These are phyloP conservation scores for Limenitis camilla DNA, from an alignment of 2,888 invertebrate species.

Conservation along the genomic window DNA sequence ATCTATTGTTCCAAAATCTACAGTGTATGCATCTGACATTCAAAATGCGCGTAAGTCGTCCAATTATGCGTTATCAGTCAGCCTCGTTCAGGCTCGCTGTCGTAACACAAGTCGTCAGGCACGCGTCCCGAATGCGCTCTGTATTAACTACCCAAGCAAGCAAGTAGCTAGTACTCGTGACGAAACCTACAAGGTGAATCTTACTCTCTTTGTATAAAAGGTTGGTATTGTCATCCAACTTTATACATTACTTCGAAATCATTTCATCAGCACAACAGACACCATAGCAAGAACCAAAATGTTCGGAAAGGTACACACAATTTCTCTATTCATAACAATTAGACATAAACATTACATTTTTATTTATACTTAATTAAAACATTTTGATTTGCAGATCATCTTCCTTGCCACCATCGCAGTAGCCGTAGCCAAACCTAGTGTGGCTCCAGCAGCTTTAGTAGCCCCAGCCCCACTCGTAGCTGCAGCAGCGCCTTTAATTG, in stretches of 20 bases:
- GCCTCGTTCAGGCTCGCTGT: slow-evolving; percentile 37
- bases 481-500: slow-evolving; percentile 40
- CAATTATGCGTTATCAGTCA: slow-evolving; percentile 39
- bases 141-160: slow-evolving; percentile 28
- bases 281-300: slow-evolving; percentile 42
- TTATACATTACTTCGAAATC: slow-evolving; percentile 53
- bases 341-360: too few relatives aligned
- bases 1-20: neutral
- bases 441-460: slow-evolving; percentile 49
- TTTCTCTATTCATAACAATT: neutral
- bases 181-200: slow-evolving; percentile 72
- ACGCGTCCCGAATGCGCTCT: slow-evolving; percentile 52
- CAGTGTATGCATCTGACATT: slow-evolving; percentile 20
- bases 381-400: slow-evolving; percentile 42
- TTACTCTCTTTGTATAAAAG: slow-evolving; percentile 61
- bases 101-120: slow-evolving; percentile 37
- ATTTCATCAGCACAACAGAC: slow-evolving; percentile 46
- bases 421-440: slow-evolving; percentile 49
- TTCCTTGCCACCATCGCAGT: slow-evolving; percentile 51
- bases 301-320: slow-evolving; percentile 42
- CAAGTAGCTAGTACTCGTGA: slow-evolving; percentile 31
- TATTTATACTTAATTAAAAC: neutral
- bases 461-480: slow-evolving; percentile 41
- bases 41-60: slow-evolving; percentile 29
- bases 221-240: slow-evolving; percentile 47